A percentile compares a stretch with the other conserved stretches of the same genome.
Conservation (phyloP, 1,140 invertebrate genomes). For the Saccostrea glomerata region DNA sequence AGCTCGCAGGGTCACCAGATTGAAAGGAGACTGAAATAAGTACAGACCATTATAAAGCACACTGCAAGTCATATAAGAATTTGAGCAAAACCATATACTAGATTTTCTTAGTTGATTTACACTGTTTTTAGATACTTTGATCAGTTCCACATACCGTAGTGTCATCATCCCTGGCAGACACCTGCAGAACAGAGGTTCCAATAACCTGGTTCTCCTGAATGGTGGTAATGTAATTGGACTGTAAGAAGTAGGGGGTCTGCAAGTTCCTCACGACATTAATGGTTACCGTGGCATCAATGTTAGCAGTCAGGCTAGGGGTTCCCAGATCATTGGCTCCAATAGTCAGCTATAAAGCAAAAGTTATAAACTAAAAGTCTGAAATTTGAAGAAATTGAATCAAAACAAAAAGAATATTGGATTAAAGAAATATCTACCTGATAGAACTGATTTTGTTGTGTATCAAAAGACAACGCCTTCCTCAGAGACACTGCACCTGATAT, state of each 20-base stretch:
- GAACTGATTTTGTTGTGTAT: constrained; percentile 27
- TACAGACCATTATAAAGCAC: neutral
- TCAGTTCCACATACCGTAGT: constrained; percentile 49
- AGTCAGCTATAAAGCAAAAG: constrained; percentile 52
- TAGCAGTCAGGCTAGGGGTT: constrained; percentile 82
- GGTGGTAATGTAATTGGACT: constrained; percentile 34
- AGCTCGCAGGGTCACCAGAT: constrained; percentile 50
- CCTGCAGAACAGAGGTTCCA: constrained; percentile 47
- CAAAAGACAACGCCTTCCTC: constrained; percentile 45
- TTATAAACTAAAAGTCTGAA: neutral
- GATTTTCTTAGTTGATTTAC: neutral
- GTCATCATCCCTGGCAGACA: constrained; percentile 65
- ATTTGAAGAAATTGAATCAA: neutral
- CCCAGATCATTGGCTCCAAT: constrained; percentile 87
- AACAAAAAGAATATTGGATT: neutral
- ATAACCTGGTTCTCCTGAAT: constrained; percentile 52
- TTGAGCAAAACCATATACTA: neutral
- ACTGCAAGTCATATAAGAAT: neutral
- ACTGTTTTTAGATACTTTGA: neutral
- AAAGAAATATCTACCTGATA: constrained; percentile 29
- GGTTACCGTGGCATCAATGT: constrained; percentile 24
- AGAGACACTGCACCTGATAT: constrained; percentile 60
- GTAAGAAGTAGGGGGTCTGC: constrained; percentile 46
- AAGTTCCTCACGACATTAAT: constrained; percentile 81
- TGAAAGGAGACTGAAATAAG: constrained; percentile 58